Conservation (phyloP, 2,113 vertebrate genomes). For the Stigmatopora argus region DNA sequence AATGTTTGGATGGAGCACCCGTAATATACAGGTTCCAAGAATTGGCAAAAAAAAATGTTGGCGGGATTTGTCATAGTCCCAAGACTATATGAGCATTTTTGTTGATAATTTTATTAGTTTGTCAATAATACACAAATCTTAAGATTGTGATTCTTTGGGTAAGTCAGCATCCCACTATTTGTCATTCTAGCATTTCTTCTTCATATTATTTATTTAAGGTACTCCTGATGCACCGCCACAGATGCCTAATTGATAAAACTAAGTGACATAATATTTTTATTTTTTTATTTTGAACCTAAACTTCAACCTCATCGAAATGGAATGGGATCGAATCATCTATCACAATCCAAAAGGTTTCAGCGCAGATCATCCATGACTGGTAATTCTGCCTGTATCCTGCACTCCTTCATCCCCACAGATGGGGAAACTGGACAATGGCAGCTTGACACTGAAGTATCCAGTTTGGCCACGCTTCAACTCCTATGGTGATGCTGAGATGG, state of each 20-base stretch:
- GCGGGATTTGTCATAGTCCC: not conserved
- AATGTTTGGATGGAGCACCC: not conserved
- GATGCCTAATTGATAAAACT: not conserved
- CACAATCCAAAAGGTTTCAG: not conserved
- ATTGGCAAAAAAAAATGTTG: not conserved
- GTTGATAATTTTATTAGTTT: not conserved
- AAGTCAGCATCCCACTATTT: not conserved
- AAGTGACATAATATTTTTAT: not conserved
- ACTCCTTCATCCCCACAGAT: constrained; percentile 70
- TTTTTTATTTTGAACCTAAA: not conserved
- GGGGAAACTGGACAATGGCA: constrained; percentile 93
- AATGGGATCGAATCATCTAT: not conserved
- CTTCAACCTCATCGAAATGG: not conserved
- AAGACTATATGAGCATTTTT: not conserved
- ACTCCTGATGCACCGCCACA: not conserved
- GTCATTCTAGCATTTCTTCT: not conserved
- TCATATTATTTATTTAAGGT: not conserved
- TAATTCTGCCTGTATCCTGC: not conserved
- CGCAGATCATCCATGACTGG: not conserved
- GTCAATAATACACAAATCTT: not conserved
- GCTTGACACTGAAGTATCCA: constrained; percentile 84
- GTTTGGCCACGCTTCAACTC: constrained; percentile 96
- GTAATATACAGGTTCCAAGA: not conserved
- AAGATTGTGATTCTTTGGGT: not conserved
- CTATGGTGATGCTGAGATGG: constrained; percentile 82